These are phyloP conservation scores for Zhengitettix transpicula DNA, from an alignment of 2,888 invertebrate species.

Conservation along the genomic window DNA sequence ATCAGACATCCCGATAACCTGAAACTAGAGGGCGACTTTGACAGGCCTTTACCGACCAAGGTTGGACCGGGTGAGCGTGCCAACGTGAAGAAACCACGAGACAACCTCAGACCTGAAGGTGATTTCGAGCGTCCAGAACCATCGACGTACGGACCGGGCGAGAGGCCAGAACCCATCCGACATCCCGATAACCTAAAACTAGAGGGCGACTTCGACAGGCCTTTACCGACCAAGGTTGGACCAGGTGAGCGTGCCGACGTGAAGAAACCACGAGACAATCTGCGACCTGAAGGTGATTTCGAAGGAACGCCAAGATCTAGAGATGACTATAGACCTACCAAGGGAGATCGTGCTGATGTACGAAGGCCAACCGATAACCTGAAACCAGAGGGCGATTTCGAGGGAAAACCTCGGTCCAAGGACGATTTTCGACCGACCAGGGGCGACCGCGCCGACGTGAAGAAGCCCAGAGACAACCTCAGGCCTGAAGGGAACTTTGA, in stretches of 20 bases:
- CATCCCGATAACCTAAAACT: constrained; percentile 13
- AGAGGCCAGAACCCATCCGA: constrained; percentile 7
- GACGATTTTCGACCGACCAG: constrained; percentile 21
- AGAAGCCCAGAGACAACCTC: constrained; percentile 43
- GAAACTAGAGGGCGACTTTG: constrained; percentile 15
- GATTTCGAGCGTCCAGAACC: constrained; percentile 17
- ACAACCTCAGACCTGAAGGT: constrained; percentile 16
- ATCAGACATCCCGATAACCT: constrained; percentile 23
- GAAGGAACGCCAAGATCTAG: constrained; percentile 16
- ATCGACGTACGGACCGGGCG: constrained; percentile 8
- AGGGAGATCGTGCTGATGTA: constrained; percentile 15
- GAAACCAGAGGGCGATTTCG: constrained; percentile 30
- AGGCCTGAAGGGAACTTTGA: constrained; percentile 39
- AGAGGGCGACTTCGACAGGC: constrained; percentile 17
- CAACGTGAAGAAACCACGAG: constrained; percentile 19
- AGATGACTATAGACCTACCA: constrained; percentile 12
- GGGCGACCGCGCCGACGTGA: constrained; percentile 19
- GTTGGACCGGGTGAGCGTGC: constrained; percentile 3
- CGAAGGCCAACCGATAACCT: constrained; percentile 37
- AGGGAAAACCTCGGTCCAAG: constrained; percentile 20
- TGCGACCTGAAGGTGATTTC: constrained; percentile 22
- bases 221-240: background rate
- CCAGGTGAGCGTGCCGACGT: constrained; percentile 14
- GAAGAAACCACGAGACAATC: constrained; percentile 16
- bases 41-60: constrained; percentile 10